Percentiles rank a stretch among this genome's conserved stretches.
phyloP scores from a whole-genome alignment of 2,797 vertebrate genomes.

The Tragelaphus oryx region DNA sequence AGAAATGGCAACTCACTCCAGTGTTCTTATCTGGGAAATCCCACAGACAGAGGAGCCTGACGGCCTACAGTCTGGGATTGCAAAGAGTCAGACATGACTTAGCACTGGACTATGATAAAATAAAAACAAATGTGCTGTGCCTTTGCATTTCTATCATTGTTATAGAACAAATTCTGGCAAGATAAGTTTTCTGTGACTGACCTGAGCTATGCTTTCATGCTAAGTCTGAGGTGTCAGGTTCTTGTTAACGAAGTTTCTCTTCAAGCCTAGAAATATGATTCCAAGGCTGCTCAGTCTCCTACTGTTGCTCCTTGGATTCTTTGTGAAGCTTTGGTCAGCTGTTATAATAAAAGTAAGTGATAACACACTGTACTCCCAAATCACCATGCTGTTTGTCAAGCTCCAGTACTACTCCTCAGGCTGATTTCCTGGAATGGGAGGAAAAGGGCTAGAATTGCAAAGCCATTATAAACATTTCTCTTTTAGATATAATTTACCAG shows the following conservation, averaged over 20 bases:
- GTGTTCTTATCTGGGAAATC: not conserved
- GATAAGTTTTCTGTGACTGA: not conserved
- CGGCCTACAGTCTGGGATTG: not conserved
- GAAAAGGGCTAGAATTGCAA: not conserved
- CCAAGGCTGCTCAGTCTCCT: not conserved
- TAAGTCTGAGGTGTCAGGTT: not conserved
- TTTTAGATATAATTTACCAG: not conserved
- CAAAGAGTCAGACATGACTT: not conserved
- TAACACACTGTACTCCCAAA: not conserved
- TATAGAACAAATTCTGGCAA: not conserved
- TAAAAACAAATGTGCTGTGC: not conserved
- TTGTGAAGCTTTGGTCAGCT: not conserved
- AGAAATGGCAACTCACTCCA: not conserved
- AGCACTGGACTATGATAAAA: not conserved
- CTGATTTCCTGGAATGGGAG: not conserved
- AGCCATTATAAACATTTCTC: not conserved
- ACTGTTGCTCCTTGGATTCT: not conserved
- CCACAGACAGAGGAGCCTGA: not conserved
- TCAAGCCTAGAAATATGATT: not conserved
- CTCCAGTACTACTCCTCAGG: not conserved
- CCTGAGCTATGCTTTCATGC: not conserved
- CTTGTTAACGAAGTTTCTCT: not conserved
- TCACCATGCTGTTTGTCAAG: not conserved
- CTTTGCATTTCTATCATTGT: not conserved
- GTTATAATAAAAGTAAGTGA: not conserved